These are phyloP conservation scores for Grantiella picta DNA, from an alignment of 2,113 vertebrate genomes.

Conservation along the genomic window DNA sequence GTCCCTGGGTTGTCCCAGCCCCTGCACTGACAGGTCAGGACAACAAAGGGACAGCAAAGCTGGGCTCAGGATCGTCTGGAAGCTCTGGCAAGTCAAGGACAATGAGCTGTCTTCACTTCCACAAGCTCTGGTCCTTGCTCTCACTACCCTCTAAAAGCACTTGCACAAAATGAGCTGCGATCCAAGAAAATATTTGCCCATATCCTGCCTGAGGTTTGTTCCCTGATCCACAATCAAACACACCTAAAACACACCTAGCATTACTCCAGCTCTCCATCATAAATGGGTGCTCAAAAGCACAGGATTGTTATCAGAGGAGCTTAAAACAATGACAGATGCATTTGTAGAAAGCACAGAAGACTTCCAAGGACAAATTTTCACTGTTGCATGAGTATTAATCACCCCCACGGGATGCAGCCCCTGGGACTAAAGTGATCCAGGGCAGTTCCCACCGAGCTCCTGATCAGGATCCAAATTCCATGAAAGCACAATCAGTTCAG, in stretches of 20 bases:
- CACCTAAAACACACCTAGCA: not conserved
- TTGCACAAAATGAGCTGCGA: not conserved
- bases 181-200: not conserved
- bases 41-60: not conserved
- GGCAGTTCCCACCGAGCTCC: not conserved
- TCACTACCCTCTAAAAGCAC: not conserved
- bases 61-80: not conserved
- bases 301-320: not conserved
- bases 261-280: not conserved
- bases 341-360: not conserved
- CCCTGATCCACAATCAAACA: not conserved
- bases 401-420: not conserved
- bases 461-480: not conserved
- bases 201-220: not conserved
- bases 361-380: not conserved
- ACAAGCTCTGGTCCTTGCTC: not conserved
- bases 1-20: not conserved
- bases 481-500: not conserved
- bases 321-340: not conserved
- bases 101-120: not conserved
- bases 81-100: not conserved
- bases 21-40: fast-evolving
- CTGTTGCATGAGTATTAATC: fast-evolving
- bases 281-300: not conserved
- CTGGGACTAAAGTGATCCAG: not conserved